Conservation (phyloP, 2,797 vertebrate genomes). For the Brachyrhaphis roseni region DNA sequence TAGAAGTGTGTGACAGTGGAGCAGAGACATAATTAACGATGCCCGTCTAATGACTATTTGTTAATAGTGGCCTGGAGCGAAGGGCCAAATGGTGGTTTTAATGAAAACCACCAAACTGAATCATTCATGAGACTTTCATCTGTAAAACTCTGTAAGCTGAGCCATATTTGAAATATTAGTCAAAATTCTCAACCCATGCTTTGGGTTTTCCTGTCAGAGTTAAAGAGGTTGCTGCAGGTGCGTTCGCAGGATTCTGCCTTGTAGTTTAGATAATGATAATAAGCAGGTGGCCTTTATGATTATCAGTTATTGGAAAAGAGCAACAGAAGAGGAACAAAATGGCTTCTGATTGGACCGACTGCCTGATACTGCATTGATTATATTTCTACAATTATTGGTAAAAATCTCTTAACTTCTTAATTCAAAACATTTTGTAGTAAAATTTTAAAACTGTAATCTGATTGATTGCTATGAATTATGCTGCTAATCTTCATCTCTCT, state of each 20-base stretch:
- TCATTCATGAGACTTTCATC: slow-evolving; percentile 58
- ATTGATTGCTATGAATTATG: not conserved
- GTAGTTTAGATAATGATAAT: not conserved
- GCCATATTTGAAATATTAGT: slow-evolving; percentile 26
- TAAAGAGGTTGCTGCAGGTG: not conserved
- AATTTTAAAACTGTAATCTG: not conserved
- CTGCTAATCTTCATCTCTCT: not conserved
- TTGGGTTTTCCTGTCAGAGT: not conserved
- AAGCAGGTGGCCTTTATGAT: not conserved
- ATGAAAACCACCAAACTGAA: slow-evolving; percentile 68
- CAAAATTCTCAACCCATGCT: not conserved
- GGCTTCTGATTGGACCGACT: not conserved
- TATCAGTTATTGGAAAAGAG: not conserved
- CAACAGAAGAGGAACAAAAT: no score
- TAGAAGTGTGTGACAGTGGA: slow-evolving; percentile 52
- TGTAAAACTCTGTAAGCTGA: slow-evolving; percentile 48
- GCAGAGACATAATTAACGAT: slow-evolving; percentile 69
- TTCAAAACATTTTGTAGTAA: not conserved
- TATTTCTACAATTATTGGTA: not conserved
- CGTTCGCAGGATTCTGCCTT: slow-evolving; percentile 4
- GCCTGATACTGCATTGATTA: not conserved
- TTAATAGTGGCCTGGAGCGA: slow-evolving; percentile 58
- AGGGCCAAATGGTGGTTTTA: slow-evolving; percentile 60
- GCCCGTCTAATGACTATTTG: slow-evolving; percentile 70
- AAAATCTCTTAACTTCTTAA: not conserved